Evolutionary conservation across 2,888 invertebrate species (phyloP).

Genomic region (Diaprepes abbreviatus): DNA sequence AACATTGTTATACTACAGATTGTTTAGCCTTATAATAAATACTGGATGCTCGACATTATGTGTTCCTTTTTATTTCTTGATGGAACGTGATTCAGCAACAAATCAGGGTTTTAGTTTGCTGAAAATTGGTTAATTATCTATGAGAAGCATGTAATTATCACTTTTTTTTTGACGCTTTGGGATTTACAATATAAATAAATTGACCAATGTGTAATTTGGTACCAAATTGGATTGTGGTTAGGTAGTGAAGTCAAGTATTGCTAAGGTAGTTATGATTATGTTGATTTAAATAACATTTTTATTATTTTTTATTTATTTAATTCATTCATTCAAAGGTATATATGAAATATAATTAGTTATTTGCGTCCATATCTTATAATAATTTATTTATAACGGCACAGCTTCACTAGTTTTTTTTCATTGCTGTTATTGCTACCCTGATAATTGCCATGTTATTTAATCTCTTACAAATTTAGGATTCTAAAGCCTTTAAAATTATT

Average conservation of each 20-base stretch:
- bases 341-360: too few species aligned
- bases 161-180: constrained; percentile 22
- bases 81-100: constrained; percentile 61
- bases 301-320: too few species aligned
- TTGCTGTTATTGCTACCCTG: too few species aligned
- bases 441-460: too few species aligned
- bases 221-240: constrained; percentile 5
- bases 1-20: constrained; percentile 64
- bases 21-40: constrained; percentile 64
- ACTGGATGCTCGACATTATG: constrained; percentile 62
- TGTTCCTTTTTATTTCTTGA: constrained; percentile 55
- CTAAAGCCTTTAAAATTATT: too few species aligned
- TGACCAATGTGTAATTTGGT: constrained; percentile 14
- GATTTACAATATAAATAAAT: constrained; percentile 16
- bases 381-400: too few species aligned
- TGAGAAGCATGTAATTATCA: constrained; percentile 41
- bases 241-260: not conserved
- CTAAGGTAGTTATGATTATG: not conserved
- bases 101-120: constrained; percentile 37
- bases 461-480: too few species aligned
- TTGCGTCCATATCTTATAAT: too few species aligned
- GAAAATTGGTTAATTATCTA: constrained; percentile 46
- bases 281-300: too few species aligned
- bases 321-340: too few species aligned
- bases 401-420: too few species aligned